Conservation (phyloP, 1,140 invertebrate species). For the Sitophilus oryzae region DNA sequence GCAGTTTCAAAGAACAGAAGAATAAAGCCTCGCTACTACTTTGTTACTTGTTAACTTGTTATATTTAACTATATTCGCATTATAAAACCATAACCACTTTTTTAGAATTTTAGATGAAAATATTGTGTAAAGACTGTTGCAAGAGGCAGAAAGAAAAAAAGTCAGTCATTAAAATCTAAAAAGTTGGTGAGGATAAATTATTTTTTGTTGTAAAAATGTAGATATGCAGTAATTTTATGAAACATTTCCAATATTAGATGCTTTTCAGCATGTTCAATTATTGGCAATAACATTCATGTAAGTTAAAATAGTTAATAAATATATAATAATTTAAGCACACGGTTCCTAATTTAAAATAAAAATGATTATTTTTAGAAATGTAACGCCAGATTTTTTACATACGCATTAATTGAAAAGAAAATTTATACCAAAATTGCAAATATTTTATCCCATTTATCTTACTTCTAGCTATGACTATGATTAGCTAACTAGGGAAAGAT, state of each 20-base stretch:
- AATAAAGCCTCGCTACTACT: constrained; percentile 34
- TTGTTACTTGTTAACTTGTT: constrained; percentile 39
- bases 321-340: constrained; percentile 39
- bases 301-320: constrained; percentile 40
- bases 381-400: constrained; percentile 17
- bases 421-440: constrained; percentile 17
- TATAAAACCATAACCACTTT: neutral
- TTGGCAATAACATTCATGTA: constrained; percentile 32
- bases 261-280: constrained; percentile 23
- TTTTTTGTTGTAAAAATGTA: constrained; percentile 42
- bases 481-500: neutral
- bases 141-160: too few relatives aligned
- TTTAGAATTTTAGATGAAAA: neutral
- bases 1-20: constrained; percentile 22
- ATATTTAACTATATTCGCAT: constrained; percentile 26
- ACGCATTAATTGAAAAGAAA: constrained; percentile 11
- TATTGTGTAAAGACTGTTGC: too few relatives aligned
- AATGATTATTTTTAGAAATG: constrained; percentile 27
- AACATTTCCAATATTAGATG: constrained; percentile 31
- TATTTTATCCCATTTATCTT: constrained; percentile 4
- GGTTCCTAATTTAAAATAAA: constrained; percentile 42
- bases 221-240: constrained; percentile 37
- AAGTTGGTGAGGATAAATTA: constrained; percentile 11
- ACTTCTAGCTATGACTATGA: neutral
- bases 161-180: constrained; percentile 4